Evolutionary conservation across 2,888 invertebrate genomes (phyloP).

Genomic region (Parasteatoda lunata): DNA sequence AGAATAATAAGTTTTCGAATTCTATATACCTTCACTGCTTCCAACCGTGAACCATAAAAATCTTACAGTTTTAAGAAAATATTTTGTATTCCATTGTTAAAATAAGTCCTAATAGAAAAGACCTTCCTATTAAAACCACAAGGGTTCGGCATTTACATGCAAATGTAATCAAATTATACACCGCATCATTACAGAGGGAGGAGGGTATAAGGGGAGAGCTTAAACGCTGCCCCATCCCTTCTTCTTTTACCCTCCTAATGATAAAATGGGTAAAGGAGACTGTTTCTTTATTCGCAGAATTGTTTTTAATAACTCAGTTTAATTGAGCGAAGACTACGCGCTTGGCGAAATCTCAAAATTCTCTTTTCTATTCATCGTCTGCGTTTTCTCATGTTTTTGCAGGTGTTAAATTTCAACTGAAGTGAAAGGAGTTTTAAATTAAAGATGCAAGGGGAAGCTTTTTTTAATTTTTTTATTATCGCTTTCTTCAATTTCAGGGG

Average conservation of each 20-base stretch:
- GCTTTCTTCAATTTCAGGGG: conserved; percentile 13
- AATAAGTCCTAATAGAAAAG: conserved; percentile 62
- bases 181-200: conserved; percentile 58
- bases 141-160: conserved; percentile 60
- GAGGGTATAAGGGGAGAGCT: not conserved
- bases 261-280: conserved; percentile 50
- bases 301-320: conserved; percentile 67
- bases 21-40: conserved; percentile 21
- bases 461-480: conserved; percentile 17
- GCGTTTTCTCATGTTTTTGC: conserved; percentile 27
- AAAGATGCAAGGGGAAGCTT: conserved; percentile 18
- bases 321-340: conserved; percentile 53
- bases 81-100: conserved; percentile 61
- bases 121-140: conserved; percentile 59
- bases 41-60: conserved; percentile 49
- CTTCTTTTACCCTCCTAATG: conserved; percentile 37
- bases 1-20: not conserved
- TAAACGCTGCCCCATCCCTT: conserved; percentile 6
- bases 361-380: conserved; percentile 9
- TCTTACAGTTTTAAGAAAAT: conserved; percentile 60
- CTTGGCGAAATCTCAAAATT: conserved; percentile 33
- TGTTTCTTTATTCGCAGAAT: conserved; percentile 59
- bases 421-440: conserved; percentile 57
- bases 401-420: conserved; percentile 61
- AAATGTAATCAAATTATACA: conserved; percentile 67